These are phyloP conservation scores for Spongilla lacustris DNA, from an alignment of 37 sponge, comb jelly and placozoan species.

Conservation along the genomic window DNA sequence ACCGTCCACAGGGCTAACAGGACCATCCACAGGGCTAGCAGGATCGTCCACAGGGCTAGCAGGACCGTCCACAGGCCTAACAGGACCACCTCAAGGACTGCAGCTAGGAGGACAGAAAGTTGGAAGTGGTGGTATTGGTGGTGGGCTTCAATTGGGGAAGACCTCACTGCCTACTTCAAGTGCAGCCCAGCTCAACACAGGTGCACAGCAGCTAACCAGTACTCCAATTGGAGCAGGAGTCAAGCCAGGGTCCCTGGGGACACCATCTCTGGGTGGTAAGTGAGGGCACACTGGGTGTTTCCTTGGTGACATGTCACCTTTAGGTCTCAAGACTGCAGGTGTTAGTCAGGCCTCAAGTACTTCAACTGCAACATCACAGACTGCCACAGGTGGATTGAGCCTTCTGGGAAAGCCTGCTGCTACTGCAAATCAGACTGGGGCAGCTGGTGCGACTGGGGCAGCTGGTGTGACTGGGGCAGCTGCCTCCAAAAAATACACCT, in stretches of 20 bases:
- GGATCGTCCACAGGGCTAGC: neutral
- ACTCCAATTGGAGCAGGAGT: neutral
- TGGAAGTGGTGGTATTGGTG: neutral
- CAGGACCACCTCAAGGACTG: conserved; percentile 8
- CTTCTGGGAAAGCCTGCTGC: neutral
- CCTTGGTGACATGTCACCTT: neutral
- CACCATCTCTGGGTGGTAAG: conserved; percentile 4
- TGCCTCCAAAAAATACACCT: conserved; percentile 77
- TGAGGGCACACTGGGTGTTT: neutral
- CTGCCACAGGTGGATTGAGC: neutral
- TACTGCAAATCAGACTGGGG: neutral
- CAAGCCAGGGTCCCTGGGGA: conserved; percentile 6
- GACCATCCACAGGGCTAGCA: neutral
- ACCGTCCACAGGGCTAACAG: neutral
- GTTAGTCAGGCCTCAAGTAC: neutral
- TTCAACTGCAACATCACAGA: neutral
- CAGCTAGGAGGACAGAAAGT: conserved; percentile 7
- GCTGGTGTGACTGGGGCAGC: neutral
- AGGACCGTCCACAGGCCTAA: neutral
- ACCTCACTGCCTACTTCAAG: neutral
- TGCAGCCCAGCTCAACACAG: neutral
- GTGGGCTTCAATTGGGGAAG: conserved; percentile 40
- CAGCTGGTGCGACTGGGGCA: neutral
- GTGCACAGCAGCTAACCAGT: neutral
- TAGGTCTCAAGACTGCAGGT: neutral